These are phyloP conservation scores for Zophobas morio DNA, from an alignment of 1,140 invertebrate species.

Conservation along the genomic window DNA sequence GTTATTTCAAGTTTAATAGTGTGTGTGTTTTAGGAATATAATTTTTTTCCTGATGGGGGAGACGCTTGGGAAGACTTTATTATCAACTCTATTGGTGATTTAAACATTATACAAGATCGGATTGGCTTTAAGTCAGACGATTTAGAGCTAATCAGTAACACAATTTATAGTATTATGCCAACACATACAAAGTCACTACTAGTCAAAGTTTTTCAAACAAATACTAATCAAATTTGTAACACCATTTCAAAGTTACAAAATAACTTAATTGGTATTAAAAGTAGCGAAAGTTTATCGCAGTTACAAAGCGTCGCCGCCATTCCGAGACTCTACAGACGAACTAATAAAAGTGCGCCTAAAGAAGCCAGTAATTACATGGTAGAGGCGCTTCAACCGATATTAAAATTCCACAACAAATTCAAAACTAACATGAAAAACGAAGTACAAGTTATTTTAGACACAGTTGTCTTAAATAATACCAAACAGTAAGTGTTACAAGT, in stretches of 20 bases:
- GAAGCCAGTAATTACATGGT: conserved; percentile 86
- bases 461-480: conserved; percentile 53
- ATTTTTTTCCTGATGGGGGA: conserved; percentile 12
- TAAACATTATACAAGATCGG: conserved; percentile 54
- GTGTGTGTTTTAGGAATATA: conserved; percentile 4
- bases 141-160: conserved; percentile 50
- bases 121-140: conserved; percentile 48
- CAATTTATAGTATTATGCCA: conserved; percentile 59
- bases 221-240: conserved; percentile 69
- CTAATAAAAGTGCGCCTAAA: conserved; percentile 88
- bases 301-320: conserved; percentile 90
- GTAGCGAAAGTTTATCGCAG: conserved; percentile 71
- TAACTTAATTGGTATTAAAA: conserved; percentile 70
- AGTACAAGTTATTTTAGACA: conserved; percentile 62
- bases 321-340: conserved; percentile 92
- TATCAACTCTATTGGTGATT: conserved; percentile 59
- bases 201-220: conserved; percentile 55
- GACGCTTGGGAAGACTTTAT: conserved; percentile 57
- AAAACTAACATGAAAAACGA: conserved; percentile 70
- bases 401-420: conserved; percentile 75
- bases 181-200: conserved; percentile 51
- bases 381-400: conserved; percentile 75
- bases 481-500: conserved; percentile 54
- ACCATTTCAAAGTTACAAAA: conserved; percentile 68
- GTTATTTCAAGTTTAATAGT: too few relatives aligned